phyloP scores from a whole-genome alignment of 2,113 vertebrate genomes.

The Leucopternis melanops region DNA sequence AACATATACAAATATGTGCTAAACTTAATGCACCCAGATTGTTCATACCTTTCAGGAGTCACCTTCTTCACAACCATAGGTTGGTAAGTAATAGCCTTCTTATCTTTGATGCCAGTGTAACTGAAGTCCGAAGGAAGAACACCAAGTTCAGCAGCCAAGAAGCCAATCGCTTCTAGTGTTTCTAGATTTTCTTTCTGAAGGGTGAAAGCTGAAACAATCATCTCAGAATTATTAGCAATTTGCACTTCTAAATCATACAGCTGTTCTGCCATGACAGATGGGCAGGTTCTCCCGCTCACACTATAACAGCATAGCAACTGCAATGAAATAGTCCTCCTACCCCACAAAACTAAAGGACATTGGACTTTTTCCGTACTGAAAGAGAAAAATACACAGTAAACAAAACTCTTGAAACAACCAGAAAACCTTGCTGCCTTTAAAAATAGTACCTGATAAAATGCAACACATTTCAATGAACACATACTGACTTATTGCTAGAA shows the following conservation, averaged over 20 bases:
- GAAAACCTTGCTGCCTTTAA: background rate
- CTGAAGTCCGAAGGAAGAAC: slow-evolving; percentile 92
- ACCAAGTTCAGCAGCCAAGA: slow-evolving; percentile 84
- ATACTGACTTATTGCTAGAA: background rate
- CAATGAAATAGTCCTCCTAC: background rate
- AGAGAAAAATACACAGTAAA: background rate
- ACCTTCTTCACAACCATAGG: slow-evolving; percentile 94
- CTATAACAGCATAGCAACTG: background rate
- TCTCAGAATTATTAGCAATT: background rate
- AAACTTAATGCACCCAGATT: background rate
- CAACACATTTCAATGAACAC: background rate
- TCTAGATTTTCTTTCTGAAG: slow-evolving; percentile 93
- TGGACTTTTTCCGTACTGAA: background rate
- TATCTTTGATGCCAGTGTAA: slow-evolving; percentile 95
- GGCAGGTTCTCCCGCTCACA: background rate
- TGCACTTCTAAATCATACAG: background rate
- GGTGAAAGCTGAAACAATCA: slow-evolving; percentile 82
- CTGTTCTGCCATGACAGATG: background rate
- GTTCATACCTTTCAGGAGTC: slow-evolving; percentile 79
- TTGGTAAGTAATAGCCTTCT: slow-evolving; percentile 90
- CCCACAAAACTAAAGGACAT: background rate
- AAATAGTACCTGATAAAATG: background rate
- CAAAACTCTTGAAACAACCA: background rate
- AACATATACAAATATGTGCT: background rate
- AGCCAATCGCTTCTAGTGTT: slow-evolving; percentile 88